Conservation (phyloP, 2,113 vertebrate species). For the Greenwoodochromis staneri region DNA sequence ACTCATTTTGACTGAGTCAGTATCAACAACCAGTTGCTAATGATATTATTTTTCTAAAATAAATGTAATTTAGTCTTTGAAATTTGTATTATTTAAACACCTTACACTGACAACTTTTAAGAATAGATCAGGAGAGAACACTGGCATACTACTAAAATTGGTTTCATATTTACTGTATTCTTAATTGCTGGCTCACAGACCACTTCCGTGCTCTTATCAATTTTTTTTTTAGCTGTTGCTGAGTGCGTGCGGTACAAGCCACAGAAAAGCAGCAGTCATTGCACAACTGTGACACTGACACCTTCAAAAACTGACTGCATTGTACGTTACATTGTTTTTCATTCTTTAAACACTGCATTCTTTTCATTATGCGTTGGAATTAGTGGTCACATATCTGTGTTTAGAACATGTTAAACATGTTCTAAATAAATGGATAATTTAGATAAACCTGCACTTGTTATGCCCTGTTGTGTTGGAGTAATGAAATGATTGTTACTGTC, state of each 20-base stretch:
- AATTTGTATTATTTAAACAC: not conserved
- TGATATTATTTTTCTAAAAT: not conserved
- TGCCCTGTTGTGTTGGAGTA: not conserved
- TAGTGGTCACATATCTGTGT: not conserved
- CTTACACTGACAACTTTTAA: not conserved
- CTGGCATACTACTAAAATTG: not conserved
- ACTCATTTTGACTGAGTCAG: not conserved
- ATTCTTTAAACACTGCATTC: not conserved
- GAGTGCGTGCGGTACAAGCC: rapidly evolving
- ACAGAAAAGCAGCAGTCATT: rapidly evolving
- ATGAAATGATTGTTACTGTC: not conserved
- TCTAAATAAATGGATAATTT: not conserved
- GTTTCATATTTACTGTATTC: not conserved
- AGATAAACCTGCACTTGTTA: not conserved
- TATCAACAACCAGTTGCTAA: not conserved
- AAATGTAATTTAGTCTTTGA: not conserved
- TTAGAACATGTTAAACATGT: not conserved
- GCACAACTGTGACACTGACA: not conserved
- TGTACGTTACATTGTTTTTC: not conserved
- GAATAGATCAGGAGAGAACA: not conserved
- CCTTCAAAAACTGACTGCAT: not conserved
- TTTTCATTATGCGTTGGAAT: not conserved
- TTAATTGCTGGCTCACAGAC: not conserved
- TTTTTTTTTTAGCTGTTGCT: not conserved
- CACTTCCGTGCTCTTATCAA: rapidly evolving